phyloP scores from a whole-genome alignment of 35 echinoderm and acorn worm species.

The Apostichopus parvimensis region DNA sequence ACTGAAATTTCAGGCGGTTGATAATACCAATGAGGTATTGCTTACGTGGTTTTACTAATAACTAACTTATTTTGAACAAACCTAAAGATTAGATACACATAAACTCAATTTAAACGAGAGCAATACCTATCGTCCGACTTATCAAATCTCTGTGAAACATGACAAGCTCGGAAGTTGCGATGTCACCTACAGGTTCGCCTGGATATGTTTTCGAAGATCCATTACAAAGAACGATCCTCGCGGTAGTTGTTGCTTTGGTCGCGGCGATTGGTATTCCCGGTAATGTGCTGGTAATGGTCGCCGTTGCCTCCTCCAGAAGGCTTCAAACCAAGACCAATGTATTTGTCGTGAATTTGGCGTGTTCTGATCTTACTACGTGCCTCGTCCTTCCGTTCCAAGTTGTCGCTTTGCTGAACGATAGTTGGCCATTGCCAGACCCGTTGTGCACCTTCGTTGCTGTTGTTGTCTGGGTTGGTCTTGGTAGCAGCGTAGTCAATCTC shows the following conservation, averaged over 20 bases:
- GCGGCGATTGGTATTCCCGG: constrained; percentile 17
- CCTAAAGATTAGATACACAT: too few species aligned
- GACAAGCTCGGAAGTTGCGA: too few species aligned
- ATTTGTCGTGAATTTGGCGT: constrained; percentile 79
- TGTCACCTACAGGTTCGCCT: background rate
- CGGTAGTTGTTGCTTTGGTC: background rate
- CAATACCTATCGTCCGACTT: too few species aligned
- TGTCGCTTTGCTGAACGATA: constrained; percentile 53
- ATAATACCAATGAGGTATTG: too few species aligned
- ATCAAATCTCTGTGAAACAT: too few species aligned
- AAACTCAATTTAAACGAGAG: too few species aligned
- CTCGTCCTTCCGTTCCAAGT: constrained; percentile 35
- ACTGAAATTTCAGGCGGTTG: too few species aligned
- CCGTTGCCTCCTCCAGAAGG: constrained; percentile 56
- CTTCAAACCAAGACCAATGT: constrained; percentile 71
- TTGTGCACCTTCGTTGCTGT: constrained; percentile 61
- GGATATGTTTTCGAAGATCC: constrained; percentile 18
- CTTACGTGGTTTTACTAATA: too few species aligned
- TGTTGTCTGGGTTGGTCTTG: constrained; percentile 45
- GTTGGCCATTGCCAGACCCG: constrained; percentile 59
- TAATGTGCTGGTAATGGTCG: constrained; percentile 61
- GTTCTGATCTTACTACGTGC: constrained; percentile 63
- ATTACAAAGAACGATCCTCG: constrained; percentile 17
- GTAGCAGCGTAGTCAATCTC: constrained; percentile 56
- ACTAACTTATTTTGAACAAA: too few species aligned